phyloP scores from a whole-genome alignment of 2,797 vertebrate species.

The Lithobates sylvaticus region DNA sequence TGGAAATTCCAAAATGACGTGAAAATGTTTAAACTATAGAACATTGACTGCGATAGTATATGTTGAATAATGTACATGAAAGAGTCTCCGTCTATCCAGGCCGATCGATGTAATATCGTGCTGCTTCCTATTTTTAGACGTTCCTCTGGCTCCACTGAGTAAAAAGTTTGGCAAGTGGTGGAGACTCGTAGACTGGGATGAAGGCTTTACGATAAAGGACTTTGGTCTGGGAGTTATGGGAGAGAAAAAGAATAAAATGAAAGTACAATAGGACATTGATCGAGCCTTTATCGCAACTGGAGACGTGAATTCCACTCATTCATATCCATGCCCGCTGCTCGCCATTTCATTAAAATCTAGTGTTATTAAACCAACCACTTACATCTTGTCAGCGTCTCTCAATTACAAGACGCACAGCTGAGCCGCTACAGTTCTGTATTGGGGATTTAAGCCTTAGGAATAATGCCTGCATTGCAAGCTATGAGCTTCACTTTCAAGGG shows the following conservation, averaged over 20 bases:
- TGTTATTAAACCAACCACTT: conserved; percentile 69
- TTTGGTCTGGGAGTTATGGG: conserved; percentile 16
- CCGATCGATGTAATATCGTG: neutral
- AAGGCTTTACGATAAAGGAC: conserved; percentile 27
- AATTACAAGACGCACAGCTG: conserved; percentile 65
- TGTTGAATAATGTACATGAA: neutral
- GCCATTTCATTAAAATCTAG: conserved; percentile 73
- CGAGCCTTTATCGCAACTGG: conserved; percentile 74
- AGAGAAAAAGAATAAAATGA: conserved; percentile 69
- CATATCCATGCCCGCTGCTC: conserved; percentile 66
- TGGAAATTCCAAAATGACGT: too few relatives aligned
- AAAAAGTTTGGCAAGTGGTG: conserved; percentile 48
- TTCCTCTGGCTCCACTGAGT: neutral
- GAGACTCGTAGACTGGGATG: conserved; percentile 52
- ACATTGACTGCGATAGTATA: too few relatives aligned
- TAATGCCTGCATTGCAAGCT: too few relatives aligned
- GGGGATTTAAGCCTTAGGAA: neutral
- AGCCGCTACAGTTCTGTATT: neutral
- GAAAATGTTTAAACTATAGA: too few relatives aligned
- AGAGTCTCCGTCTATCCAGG: neutral
- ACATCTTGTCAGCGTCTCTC: conserved; percentile 68
- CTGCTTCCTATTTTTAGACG: neutral
- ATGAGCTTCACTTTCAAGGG: too few relatives aligned
- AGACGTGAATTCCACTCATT: conserved; percentile 71
- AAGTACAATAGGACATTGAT: conserved; percentile 77